phyloP scores from a whole-genome alignment of 2,888 invertebrate genomes.

The Isotomurus palustris region DNA sequence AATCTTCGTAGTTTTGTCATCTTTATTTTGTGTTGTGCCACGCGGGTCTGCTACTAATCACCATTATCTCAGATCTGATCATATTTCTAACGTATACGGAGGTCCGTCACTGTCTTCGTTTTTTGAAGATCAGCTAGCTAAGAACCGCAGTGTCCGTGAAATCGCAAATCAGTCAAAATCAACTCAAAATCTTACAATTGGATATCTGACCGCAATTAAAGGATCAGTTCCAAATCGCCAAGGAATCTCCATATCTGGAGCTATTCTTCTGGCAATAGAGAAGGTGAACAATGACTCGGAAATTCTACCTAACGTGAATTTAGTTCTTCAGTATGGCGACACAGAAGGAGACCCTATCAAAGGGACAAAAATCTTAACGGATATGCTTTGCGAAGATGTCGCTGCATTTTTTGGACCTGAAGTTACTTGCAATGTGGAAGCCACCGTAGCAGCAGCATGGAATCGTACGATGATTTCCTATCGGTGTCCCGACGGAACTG shows the following conservation, averaged over 20 bases:
- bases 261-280: constrained; percentile 80
- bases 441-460: constrained; percentile 85
- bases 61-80: too few species aligned
- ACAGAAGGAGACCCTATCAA: constrained; percentile 75
- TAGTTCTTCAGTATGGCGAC: constrained; percentile 74
- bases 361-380: constrained; percentile 76
- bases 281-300: constrained; percentile 63
- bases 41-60: too few species aligned
- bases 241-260: constrained; percentile 83
- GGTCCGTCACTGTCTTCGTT: too few species aligned
- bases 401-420: constrained; percentile 94
- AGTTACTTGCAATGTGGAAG: constrained; percentile 89
- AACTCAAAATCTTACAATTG: constrained; percentile 65
- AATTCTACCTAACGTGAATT: constrained; percentile 67
- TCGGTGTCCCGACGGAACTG: constrained; percentile 89
- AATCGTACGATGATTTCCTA: constrained; percentile 97
- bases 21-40: too few species aligned
- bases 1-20: too few species aligned
- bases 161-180: too few species aligned
- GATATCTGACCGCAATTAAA: constrained; percentile 78
- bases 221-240: constrained; percentile 67
- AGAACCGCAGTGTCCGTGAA: too few species aligned
- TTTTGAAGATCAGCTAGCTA: too few species aligned
- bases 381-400: constrained; percentile 85
- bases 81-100: too few species aligned